phyloP scores from a whole-genome alignment of 2,113 vertebrate species.

The Cricetomys ansorgei region DNA sequence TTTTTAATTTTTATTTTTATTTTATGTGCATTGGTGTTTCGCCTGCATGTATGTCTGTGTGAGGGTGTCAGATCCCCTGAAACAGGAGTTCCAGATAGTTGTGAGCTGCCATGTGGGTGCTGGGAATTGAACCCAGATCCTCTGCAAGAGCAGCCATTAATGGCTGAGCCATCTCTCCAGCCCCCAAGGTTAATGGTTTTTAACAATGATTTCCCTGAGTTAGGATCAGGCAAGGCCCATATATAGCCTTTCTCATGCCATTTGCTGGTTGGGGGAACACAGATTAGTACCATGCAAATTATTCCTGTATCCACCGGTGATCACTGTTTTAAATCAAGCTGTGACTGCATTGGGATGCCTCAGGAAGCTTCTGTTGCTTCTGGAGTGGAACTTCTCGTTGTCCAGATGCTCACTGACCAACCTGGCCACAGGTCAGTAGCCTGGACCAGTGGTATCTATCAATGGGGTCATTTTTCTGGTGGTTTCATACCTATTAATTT shows the following conservation, averaged over 20 bases:
- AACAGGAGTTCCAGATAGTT: too few relatives aligned
- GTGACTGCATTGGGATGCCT: background rate
- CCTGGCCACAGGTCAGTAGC: too few relatives aligned
- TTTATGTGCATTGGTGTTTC: too few relatives aligned
- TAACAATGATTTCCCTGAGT: background rate
- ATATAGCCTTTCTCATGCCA: background rate
- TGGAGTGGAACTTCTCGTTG: background rate
- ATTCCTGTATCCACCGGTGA: background rate
- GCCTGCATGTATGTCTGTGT: too few relatives aligned
- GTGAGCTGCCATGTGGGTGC: too few relatives aligned
- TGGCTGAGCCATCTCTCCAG: too few relatives aligned
- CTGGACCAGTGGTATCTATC: background rate
- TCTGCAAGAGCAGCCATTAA: too few relatives aligned
- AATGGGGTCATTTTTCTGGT: background rate
- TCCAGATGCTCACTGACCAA: background rate
- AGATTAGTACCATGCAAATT: too few relatives aligned
- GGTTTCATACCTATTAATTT: background rate
- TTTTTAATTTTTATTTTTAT: too few relatives aligned
- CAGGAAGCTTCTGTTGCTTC: background rate
- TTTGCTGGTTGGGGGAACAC: background rate
- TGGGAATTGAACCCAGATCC: too few relatives aligned
- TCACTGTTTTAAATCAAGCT: background rate
- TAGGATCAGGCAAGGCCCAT: background rate
- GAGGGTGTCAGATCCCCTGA: too few relatives aligned
- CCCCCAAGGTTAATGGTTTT: background rate